A percentile compares a stretch with the other conserved stretches of the same genome.
phyloP scores from a whole-genome alignment of 2,888 invertebrate genomes.

The Atethmia centrago region DNA sequence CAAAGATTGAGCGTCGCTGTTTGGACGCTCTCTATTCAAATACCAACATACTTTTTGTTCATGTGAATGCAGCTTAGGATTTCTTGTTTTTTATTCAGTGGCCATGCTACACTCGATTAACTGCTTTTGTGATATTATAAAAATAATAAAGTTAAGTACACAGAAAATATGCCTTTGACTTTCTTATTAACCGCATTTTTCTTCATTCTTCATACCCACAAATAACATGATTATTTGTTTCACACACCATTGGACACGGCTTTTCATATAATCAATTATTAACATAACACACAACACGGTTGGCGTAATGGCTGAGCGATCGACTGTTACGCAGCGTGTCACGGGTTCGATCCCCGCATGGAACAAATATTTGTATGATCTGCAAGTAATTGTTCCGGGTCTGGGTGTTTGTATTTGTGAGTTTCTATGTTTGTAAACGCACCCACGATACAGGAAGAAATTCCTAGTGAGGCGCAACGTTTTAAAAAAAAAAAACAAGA shows the following conservation, averaged over 20 bases:
- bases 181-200: slow-evolving; percentile 25
- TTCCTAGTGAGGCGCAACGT: too few relatives aligned
- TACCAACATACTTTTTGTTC: slow-evolving; percentile 58
- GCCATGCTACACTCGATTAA: neutral
- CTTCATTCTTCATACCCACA: slow-evolving; percentile 21
- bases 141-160: slow-evolving; percentile 6
- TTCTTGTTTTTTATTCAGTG: slow-evolving; percentile 23
- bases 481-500: too few relatives aligned
- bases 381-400: too few relatives aligned
- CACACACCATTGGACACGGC: slow-evolving; percentile 6
- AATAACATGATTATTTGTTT: slow-evolving; percentile 32
- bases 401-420: too few relatives aligned
- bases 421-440: too few relatives aligned
- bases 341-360: too few relatives aligned
- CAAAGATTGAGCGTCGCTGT: slow-evolving; percentile 78
- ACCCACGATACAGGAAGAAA: too few relatives aligned
- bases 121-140: neutral
- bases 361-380: too few relatives aligned
- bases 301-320: too few relatives aligned
- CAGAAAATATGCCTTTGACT: slow-evolving; percentile 7
- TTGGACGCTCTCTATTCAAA: slow-evolving; percentile 69
- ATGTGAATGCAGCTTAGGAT: slow-evolving; percentile 48
- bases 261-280: too few relatives aligned
- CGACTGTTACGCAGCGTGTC: too few relatives aligned
- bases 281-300: too few relatives aligned